Conservation (phyloP, 2,888 invertebrate species). For the Chaetoderma sp. region DNA sequence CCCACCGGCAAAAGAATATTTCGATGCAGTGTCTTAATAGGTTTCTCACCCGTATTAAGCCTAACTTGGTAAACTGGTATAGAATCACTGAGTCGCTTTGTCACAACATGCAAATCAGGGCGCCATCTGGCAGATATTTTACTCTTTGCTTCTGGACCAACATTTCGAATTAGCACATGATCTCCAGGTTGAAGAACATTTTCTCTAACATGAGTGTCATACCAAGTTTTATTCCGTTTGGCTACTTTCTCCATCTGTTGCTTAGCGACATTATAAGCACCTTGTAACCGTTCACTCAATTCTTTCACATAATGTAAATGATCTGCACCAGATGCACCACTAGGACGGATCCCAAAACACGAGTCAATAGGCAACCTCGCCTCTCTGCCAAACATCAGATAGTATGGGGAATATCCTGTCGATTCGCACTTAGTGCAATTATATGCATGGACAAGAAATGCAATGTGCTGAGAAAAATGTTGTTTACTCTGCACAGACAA, state of each 20-base stretch:
- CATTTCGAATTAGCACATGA: conserved; percentile 22
- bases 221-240: conserved; percentile 7
- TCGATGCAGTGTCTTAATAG: conserved; percentile 16
- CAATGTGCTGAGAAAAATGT: conserved; percentile 15
- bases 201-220: conserved; percentile 13
- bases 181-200: conserved; percentile 17
- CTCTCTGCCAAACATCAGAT: conserved; percentile 28
- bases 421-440: conserved; percentile 26
- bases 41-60: background rate
- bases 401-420: conserved; percentile 22
- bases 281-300: background rate
- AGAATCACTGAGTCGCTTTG: conserved; percentile 4
- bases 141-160: conserved; percentile 16
- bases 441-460: conserved; percentile 21
- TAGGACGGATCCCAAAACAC: background rate
- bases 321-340: background rate
- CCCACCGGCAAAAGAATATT: conserved; percentile 14
- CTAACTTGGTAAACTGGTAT: conserved; percentile 6
- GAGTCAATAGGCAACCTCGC: conserved; percentile 14
- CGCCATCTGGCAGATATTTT: conserved; percentile 26
- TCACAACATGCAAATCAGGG: conserved; percentile 9
- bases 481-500: conserved; percentile 17
- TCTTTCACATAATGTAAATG: background rate
- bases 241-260: background rate
- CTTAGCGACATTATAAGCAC: background rate